Evolutionary conservation across 2,797 vertebrate genomes (phyloP).

Genomic region (Adrianichthys oophorus): DNA sequence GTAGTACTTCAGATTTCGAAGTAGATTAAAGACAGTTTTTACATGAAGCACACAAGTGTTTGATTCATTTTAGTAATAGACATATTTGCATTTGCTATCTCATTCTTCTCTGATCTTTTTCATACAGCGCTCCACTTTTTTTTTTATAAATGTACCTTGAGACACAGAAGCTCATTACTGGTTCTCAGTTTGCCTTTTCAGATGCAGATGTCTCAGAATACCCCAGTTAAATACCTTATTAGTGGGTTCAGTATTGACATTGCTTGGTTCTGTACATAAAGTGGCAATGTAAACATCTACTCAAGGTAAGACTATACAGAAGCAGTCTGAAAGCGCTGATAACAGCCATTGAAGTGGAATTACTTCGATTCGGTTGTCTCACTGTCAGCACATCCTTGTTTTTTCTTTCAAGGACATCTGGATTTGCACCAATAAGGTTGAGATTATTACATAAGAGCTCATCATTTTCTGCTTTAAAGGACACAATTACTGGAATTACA

Average conservation of each 20-base stretch:
- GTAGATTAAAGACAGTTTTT: too few relatives aligned
- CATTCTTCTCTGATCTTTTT: constrained; percentile 7
- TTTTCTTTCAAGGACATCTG: constrained; percentile 59
- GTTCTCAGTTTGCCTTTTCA: constrained; percentile 43
- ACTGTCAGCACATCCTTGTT: constrained; percentile 32
- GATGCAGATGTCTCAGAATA: constrained; percentile 46
- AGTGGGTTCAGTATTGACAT: constrained; percentile 44
- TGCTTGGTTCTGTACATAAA: constrained; percentile 22
- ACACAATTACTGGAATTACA: constrained; percentile 40
- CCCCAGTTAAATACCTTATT: constrained; percentile 61
- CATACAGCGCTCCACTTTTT: constrained; percentile 8
- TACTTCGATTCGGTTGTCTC: constrained; percentile 17
- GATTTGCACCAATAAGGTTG: constrained; percentile 52
- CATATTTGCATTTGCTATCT: constrained; percentile 8
- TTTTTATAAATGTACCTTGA: constrained; percentile 1
- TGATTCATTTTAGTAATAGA: background rate
- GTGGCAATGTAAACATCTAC: constrained; percentile 46
- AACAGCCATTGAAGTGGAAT: background rate
- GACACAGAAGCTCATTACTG: constrained; percentile 50
- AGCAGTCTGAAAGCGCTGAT: constrained; percentile 17
- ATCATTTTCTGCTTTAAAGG: constrained; percentile 48
- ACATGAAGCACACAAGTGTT: constrained; percentile 11
- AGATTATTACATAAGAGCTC: constrained; percentile 57
- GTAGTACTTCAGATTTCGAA: too few relatives aligned
- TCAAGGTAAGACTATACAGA: constrained; percentile 32